Evolutionary conservation across 2,797 vertebrate species (phyloP), one percentile per base, ranked within the genome.

Genomic region (Ispidina picta): DNA sequence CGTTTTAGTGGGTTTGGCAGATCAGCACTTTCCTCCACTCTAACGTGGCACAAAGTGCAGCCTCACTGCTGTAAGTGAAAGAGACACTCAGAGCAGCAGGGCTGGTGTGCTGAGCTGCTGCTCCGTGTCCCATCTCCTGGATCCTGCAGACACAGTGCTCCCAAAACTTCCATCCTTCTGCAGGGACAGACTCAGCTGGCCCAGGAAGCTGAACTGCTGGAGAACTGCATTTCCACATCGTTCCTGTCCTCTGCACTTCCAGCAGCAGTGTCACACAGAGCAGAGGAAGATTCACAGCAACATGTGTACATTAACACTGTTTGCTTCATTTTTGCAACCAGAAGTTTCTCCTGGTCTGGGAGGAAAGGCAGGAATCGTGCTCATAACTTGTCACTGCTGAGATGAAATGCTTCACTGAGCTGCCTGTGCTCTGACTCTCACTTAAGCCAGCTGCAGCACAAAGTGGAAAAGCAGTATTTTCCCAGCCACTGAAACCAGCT

Each of bases 271-370:
- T 41, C 16, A 19, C 9, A 28, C 26, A 9, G 54, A 43, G 46
- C 66, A 28, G 29, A 71, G 12, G 71, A 41, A 54, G 65, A 31
- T 9, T 17, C 62, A 62, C 48, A n/a, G 23, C 0, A 2, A 41
- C 13, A 12, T 0, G 1, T 1, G 8, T 37, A 37, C 52, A 85
- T 62, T 65, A 44, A 19, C 7, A 9, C 4, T 15, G 15, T 26
- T 76, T 51, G 29, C 33, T 86, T 44, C 44, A n/a, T 62, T 88
- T 75, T 37, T 35, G 31, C 8, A 60, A 58, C 33, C 2, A 33
- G 15, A 22, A 14, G 26, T 5, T 83, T 63, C 78, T 33, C 63
- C 31, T 63, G 22, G 22, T 22, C 17, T 23, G 33, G 15, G 58
- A 59, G 60, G n/a, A 82, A 15, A 15, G 69, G 64, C 37, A 35